A percentile compares a stretch with the other conserved stretches of the same genome.
phyloP scores from a whole-genome alignment of 2,888 invertebrate genomes.

The Ornithoptera alexandrae region DNA sequence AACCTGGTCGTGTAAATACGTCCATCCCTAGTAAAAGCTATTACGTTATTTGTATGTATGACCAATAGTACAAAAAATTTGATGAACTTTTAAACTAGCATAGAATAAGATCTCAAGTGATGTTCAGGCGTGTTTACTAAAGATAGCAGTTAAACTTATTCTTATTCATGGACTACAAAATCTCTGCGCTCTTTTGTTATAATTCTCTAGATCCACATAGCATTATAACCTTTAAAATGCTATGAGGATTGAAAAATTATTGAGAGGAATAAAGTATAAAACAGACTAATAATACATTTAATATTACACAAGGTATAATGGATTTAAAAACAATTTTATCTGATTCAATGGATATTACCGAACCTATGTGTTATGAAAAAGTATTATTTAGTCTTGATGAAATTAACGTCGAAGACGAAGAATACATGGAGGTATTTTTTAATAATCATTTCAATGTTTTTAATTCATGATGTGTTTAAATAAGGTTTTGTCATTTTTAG shows the following conservation, averaged over 20 bases:
- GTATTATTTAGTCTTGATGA: conserved; percentile 47
- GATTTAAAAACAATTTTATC: conserved; percentile 36
- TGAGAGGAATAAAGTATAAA: background rate
- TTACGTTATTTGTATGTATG: too few species aligned
- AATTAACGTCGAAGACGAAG: conserved; percentile 50
- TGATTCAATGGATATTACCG: conserved; percentile 47
- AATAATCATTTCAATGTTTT: background rate
- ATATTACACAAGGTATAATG: conserved; percentile 13
- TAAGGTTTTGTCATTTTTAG: conserved; percentile 38
- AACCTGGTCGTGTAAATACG: too few species aligned
- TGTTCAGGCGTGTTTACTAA: too few species aligned
- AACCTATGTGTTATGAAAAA: conserved; percentile 55
- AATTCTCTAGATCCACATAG: background rate
- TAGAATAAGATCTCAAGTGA: too few species aligned
- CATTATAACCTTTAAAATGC: background rate
- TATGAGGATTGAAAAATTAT: background rate
- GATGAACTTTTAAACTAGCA: too few species aligned
- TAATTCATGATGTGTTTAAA: background rate
- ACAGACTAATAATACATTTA: background rate
- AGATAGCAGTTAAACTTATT: too few species aligned
- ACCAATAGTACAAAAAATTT: too few species aligned
- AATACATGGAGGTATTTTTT: conserved; percentile 57
- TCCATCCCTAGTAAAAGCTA: too few species aligned
- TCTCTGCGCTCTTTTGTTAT: too few species aligned
- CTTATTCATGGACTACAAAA: too few species aligned